phyloP scores from a whole-genome alignment of 1,140 invertebrate genomes.

The Hirudo medicinalis region DNA sequence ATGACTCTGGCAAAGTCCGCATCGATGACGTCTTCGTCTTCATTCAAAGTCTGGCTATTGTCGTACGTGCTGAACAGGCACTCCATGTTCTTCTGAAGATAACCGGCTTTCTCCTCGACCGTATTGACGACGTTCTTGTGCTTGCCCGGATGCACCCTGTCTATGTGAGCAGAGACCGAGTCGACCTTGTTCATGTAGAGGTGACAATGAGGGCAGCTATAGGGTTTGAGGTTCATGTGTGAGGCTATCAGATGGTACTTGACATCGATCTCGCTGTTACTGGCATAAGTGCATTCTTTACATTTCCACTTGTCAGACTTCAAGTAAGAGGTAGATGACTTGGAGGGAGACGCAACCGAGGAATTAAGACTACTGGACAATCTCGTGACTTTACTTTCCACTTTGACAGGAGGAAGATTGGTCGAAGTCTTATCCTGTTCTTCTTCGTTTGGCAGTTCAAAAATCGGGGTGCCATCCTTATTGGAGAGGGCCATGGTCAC shows the following conservation, averaged over 20 bases:
- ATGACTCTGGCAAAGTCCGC: constrained; percentile 2
- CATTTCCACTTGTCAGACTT: constrained; percentile 5
- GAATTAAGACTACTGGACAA: background rate
- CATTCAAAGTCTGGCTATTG: background rate
- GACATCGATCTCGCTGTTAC: constrained; percentile 7
- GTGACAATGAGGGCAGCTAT: constrained; percentile 21
- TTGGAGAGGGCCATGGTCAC: constrained; percentile 13
- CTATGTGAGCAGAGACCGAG: constrained; percentile 13
- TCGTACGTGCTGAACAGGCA: background rate
- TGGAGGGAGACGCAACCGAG: background rate
- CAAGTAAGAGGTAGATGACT: background rate
- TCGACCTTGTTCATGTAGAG: constrained; percentile 14
- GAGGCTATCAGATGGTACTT: constrained; percentile 17
- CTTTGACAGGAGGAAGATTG: background rate
- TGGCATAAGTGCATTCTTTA: constrained; percentile 10
- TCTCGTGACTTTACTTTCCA: background rate
- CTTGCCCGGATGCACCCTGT: constrained; percentile 12
- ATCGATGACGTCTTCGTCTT: background rate
- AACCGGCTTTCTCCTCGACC: constrained; percentile 4
- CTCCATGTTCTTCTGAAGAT: constrained; percentile 18
- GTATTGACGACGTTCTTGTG: constrained; percentile 10
- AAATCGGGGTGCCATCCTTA: constrained; percentile 9
- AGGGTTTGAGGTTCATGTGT: constrained; percentile 19
- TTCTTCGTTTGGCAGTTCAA: background rate
- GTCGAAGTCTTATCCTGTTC: background rate